Conservation (phyloP, 2,888 invertebrate species). For the Drosophila cracens region DNA sequence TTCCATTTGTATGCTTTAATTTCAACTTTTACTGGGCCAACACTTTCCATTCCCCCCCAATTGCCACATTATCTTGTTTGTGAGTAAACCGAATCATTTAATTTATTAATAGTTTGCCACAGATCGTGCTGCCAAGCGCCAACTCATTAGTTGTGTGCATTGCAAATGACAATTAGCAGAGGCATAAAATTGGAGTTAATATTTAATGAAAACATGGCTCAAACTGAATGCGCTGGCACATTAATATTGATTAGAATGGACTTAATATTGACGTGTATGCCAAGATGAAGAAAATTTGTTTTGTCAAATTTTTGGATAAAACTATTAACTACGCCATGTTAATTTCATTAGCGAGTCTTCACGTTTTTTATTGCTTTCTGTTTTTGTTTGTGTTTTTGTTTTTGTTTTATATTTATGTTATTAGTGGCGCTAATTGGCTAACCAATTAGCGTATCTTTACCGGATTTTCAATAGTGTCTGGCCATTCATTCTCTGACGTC, state of each 20-base stretch:
- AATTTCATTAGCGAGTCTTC: constrained; percentile 70
- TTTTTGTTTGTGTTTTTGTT: constrained; percentile 46
- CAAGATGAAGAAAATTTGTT: constrained; percentile 60
- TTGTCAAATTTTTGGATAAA: constrained; percentile 72
- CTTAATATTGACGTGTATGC: constrained; percentile 30
- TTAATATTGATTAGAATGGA: neutral
- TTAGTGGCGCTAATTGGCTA: constrained; percentile 77
- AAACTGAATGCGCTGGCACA: constrained; percentile 10
- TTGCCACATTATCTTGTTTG: constrained; percentile 10
- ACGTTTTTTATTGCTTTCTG: constrained; percentile 45
- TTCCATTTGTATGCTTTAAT: neutral
- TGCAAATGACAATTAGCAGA: constrained; percentile 59
- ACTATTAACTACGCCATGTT: constrained; percentile 78
- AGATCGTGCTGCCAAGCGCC: constrained; percentile 55
- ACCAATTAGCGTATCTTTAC: constrained; percentile 77
- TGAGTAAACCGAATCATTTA: neutral
- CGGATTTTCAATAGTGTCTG: constrained; percentile 54
- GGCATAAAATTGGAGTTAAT: constrained; percentile 42
- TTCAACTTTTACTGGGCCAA: neutral
- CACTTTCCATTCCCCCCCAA: constrained; percentile 11
- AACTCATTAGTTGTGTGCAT: constrained; percentile 45
- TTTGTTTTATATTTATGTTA: constrained; percentile 46
- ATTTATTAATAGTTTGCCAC: neutral
- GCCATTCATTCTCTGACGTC: constrained; percentile 44
- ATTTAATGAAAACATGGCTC: constrained; percentile 4